Base-by-base conservation (phyloP, 2,888 invertebrate genomes). In the Euzophera pinguis region DNA sequence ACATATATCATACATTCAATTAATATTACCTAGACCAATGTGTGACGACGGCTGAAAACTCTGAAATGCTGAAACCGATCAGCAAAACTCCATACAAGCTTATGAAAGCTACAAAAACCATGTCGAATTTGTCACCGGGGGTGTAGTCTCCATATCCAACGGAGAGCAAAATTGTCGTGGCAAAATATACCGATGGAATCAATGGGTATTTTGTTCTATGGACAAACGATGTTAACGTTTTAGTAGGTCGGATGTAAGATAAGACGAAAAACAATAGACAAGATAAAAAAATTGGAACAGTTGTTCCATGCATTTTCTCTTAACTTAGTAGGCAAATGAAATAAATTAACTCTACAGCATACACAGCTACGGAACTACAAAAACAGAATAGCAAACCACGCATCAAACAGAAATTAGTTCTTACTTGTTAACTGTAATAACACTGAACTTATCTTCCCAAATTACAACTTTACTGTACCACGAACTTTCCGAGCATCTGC, bases 61-160 rank as follows among this genome's bases (percentile, higher is more conserved):
- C 91, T 4, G 91, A 87, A 9, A 91, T 78, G 63, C 90, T 91
- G 63, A 87, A 91, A 8, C 91, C 91, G 53, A 78, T 76, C n/a
- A 90, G 68, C 43, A 91, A 65, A 14, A 91, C 84, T 32, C 91
- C 91, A 60, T 81, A 85, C 9, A 90, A 74, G 56, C 85, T 87
- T n/a, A 88, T 70, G 63, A 90, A 89, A 1, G 83, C 82, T 6
- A 89, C 70, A 13, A 89, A 72, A 17, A 73, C 79, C 88, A 90
- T 82, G 56, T 91, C 91, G 51, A 68, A 79, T 37, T 76, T 68
- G 56, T 91, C 91, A 8, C 84, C 84, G 1, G 91, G 90, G 1
- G 67, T 55, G 47, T 88, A 85, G 61, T 91, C 91, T 7, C 91
- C 91, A 47, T 87, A 89, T 0, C 91, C 91, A 12, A 90, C 81